Evolutionary conservation across 2,888 invertebrate species (phyloP), one percentile per base, ranked within the genome.

Genomic region (Linyphia triangularis): DNA sequence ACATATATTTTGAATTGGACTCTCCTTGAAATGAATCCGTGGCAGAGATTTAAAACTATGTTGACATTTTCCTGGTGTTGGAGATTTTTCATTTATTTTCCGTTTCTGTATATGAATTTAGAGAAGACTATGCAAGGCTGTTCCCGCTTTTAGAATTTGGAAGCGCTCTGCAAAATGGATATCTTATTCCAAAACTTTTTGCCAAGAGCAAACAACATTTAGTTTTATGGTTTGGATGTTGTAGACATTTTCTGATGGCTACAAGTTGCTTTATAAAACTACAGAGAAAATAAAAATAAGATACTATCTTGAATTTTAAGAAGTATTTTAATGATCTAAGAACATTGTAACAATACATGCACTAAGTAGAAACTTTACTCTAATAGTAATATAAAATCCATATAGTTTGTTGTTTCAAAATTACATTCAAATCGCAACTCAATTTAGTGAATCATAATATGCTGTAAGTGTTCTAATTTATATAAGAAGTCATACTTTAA

Each of bases 91-190:
- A 33, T 51, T 10, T 51, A 5, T n/a, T n/a, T 57, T 59, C 26
- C 28, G 63, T 40, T 63, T 33, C 77, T 77, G 37, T 77, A 24
- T 63, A 77, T 77, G 63, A 77, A 63, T 77, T 77, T 63, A 24
- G 7, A 40, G 24, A n/a, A 24, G 24, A 63, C 37, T 24, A 24
- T 43, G 43, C 26, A 43, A 24, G 37, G 43, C 33, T 63, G 22
- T 63, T 37, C 24, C 40, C 28, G 19, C 37, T 63, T 24, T 40
- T 10, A 2, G 24, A 59, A 19, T 63, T 0, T 6, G 59, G 40
- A 24, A 43, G n/a, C 22, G 24, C 19, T 28, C 63, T 63, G 26
- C 33, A 7, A 63, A 77, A 77, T 63, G 77, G 77, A 33, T 77
- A 63, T 61, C 37, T 37, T 63, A 77, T 77, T 77, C 63, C 61